phyloP scores from a whole-genome alignment of 2,888 invertebrate genomes.

The Parnassius apollo region DNA sequence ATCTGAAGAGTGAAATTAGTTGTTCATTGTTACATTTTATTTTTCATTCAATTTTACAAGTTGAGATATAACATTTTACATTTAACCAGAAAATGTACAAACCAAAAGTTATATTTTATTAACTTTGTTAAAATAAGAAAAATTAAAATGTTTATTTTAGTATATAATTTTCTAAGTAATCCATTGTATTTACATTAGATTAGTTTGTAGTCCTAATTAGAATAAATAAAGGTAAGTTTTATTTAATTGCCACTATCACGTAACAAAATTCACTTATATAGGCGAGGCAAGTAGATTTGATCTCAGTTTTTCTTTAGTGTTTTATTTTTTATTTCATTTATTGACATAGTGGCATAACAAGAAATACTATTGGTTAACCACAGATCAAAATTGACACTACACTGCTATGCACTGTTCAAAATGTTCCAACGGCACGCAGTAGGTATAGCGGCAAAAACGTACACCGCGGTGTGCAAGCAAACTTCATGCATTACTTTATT shows the following conservation, averaged over 20 bases:
- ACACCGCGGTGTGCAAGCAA: constrained; percentile 1
- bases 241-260: constrained; percentile 18
- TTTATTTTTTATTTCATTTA: constrained; percentile 42
- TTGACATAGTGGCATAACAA: constrained; percentile 77
- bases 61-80: too few relatives aligned
- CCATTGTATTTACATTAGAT: background rate
- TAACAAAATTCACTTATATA: constrained; percentile 24
- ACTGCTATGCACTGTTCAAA: constrained; percentile 49
- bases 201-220: background rate
- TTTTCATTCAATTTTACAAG: too few relatives aligned
- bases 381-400: constrained; percentile 45
- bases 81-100: background rate
- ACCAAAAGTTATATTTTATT: background rate
- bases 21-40: too few relatives aligned
- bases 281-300: constrained; percentile 37
- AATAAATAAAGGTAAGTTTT: constrained; percentile 25
- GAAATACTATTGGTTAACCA: constrained; percentile 52
- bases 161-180: too few relatives aligned
- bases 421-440: constrained; percentile 22
- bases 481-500: background rate
- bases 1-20: too few relatives aligned
- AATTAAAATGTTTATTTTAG: too few relatives aligned
- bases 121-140: background rate
- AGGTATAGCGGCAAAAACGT: constrained; percentile 2
- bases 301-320: constrained; percentile 42